Base-by-base conservation (phyloP, 1,140 invertebrate genomes). In the Mya arenaria region DNA sequence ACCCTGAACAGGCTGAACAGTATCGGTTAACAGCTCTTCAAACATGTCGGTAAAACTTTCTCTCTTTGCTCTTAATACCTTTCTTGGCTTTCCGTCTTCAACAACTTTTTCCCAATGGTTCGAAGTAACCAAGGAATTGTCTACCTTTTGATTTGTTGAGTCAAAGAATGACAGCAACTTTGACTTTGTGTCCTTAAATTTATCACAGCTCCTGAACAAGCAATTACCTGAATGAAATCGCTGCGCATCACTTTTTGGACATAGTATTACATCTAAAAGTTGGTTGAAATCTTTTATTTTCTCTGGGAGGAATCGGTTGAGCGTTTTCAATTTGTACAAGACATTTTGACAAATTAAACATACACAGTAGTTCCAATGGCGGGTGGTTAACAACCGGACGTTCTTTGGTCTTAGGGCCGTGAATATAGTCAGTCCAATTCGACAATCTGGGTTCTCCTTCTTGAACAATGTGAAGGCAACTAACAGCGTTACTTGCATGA, bases 1-100 rank as follows among this genome's bases (percentile, higher is more conserved):
- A 56, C 44, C 77, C 36, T 78, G 60, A 19, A 39, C 62, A 23
- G 30, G 37, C 25, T 25, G 15, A 13, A n/a, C 28, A 6, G 39
- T 25, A 71, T 44, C 55, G 41, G 23, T 32, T 34, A 37, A 25
- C 34, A 80, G 62, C 34, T 80, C 77, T 19, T 68, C 66, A n/a
- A 79, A 32, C 63, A 65, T 58, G 15, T 19, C 37, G 10, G 30
- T 30, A 28, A 55, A 28, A 10, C n/a, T 36, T 19, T 48, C 37
- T n/a, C 19, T 52, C 65, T 79, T 79, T 8, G 68, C 15, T 23
- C 32, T 58, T 36, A 79, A 32, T 32, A 58, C 62, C 25, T 58
- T 79, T 23, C 77, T 80, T 48, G 56, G 30, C 55, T 80, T 80
- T 41, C 66, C 77, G 41, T 80, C 56, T 28, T 68, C 52, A 19